Evolutionary conservation across 1,140 invertebrate species (phyloP), one percentile per base, ranked within the genome.

Genomic region (Drosophila micromelanica): DNA sequence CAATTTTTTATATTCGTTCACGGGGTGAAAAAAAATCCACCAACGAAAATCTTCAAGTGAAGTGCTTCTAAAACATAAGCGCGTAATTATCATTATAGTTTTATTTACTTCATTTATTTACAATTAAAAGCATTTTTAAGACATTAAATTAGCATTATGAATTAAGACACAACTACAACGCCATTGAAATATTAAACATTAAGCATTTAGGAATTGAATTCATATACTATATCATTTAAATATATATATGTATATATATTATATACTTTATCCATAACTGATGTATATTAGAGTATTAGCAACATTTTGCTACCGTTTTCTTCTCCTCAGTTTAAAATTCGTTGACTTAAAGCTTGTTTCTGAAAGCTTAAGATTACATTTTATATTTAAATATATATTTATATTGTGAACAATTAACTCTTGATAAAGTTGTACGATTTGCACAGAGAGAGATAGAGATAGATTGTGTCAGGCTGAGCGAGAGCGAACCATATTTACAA

Each of bases 41-140:
- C n/a, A n/a, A n/a, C n/a, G n/a, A n/a, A 17, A 17, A 17, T 17
- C 17, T 17, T 17, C 2, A 17, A 17, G 17, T 37, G 12, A 37
- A 37, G 12, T 11, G 35, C 3, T 11, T 37, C 9, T 37, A 37
- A 12, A 38, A 38, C 5, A 38, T 38, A 5, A 38, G 3, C 12
- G 12, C 12, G 11, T 38, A 38, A 38, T 38, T 45, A 5, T 20
- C 9, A 5, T 45, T 11, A 13, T 49, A 51, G 42, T 42, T 73
- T 73, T 42, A 69, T 62, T 73, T 56, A 27, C 42, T 72, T 62
- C 27, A 69, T 77, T 89, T 89, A 89, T 89, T 82, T 89, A 89
- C 84, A 89, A 89, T 89, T 89, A 89, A 89, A 89, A 89, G 79
- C 84, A 84, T 89, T 84, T 84, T 51, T 71, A 73, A 80, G 74